Evolutionary conservation across 2,888 invertebrate species (phyloP).

Genomic region (Tenodera sinensis): DNA sequence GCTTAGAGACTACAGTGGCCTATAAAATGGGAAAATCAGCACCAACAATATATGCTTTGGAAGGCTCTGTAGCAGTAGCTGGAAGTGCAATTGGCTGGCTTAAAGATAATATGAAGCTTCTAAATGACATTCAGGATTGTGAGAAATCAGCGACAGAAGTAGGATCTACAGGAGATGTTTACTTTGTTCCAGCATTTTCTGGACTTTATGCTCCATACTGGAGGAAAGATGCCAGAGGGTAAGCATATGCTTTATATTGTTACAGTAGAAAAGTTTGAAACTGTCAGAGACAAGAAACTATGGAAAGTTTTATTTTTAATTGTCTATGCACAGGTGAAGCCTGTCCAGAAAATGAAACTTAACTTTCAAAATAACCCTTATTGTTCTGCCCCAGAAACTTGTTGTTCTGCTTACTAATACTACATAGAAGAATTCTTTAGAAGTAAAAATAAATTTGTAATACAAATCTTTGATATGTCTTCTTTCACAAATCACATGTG

Average conservation of each 20-base stretch:
- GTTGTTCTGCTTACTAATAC: too few species aligned
- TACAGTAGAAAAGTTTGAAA: neutral
- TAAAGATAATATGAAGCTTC: constrained; percentile 82
- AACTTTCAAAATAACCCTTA: too few species aligned
- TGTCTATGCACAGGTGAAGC: too few species aligned
- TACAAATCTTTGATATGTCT: too few species aligned
- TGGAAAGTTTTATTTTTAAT: too few species aligned
- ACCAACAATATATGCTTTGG: constrained; percentile 87
- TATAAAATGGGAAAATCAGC: constrained; percentile 81
- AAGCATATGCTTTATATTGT: constrained; percentile 40
- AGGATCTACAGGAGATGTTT: constrained; percentile 87
- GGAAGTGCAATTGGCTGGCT: constrained; percentile 93
- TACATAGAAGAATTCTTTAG: too few species aligned
- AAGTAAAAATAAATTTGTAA: too few species aligned
- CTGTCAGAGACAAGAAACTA: too few species aligned
- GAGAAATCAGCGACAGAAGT: constrained; percentile 73
- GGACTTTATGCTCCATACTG: constrained; percentile 98
- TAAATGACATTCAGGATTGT: constrained; percentile 66
- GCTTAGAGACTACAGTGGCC: constrained; percentile 85
- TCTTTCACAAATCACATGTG: too few species aligned
- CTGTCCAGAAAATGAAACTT: too few species aligned
- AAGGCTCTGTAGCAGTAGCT: constrained; percentile 91
- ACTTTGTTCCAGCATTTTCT: constrained; percentile 96
- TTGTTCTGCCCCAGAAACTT: too few species aligned
- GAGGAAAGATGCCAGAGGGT: constrained; percentile 94